These are phyloP conservation scores for Teinopalpus imperialis DNA, from an alignment of 2,888 invertebrate species.

Conservation along the genomic window DNA sequence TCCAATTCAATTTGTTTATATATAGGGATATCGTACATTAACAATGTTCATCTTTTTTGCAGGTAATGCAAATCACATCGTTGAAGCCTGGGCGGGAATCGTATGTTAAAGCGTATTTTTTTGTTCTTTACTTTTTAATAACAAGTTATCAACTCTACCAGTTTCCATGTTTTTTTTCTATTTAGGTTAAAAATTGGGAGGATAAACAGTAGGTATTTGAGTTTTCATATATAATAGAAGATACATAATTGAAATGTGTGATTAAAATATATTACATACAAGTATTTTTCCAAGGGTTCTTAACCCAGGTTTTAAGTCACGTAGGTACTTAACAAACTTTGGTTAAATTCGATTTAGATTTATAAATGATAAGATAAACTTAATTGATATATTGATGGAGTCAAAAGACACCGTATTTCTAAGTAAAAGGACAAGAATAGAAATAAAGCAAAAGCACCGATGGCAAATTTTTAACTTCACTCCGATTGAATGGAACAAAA, in stretches of 20 bases:
- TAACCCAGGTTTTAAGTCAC: too few relatives aligned
- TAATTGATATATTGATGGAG: background rate
- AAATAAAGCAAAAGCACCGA: conserved; percentile 43
- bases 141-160: too few relatives aligned
- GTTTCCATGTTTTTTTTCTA: too few relatives aligned
- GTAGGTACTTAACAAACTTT: too few relatives aligned
- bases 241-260: too few relatives aligned
- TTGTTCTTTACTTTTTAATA: background rate
- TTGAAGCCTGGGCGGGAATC: conserved; percentile 11
- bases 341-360: too few relatives aligned
- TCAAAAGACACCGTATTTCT: conserved; percentile 12
- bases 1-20: conserved; percentile 22
- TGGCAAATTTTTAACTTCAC: conserved; percentile 65
- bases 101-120: conserved; percentile 6
- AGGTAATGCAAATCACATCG: conserved; percentile 26
- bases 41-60: conserved; percentile 22
- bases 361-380: too few relatives aligned
- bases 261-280: too few relatives aligned
- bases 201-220: too few relatives aligned
- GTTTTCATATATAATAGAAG: too few relatives aligned
- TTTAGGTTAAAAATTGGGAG: too few relatives aligned
- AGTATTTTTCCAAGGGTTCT: too few relatives aligned
- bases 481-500: conserved; percentile 66
- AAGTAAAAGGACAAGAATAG: conserved; percentile 35
- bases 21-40: conserved; percentile 2